A percentile compares a stretch with the other conserved stretches of the same genome.
Evolutionary conservation across 2,888 invertebrate species (phyloP).

Genomic region (Eupithecia exiguata): DNA sequence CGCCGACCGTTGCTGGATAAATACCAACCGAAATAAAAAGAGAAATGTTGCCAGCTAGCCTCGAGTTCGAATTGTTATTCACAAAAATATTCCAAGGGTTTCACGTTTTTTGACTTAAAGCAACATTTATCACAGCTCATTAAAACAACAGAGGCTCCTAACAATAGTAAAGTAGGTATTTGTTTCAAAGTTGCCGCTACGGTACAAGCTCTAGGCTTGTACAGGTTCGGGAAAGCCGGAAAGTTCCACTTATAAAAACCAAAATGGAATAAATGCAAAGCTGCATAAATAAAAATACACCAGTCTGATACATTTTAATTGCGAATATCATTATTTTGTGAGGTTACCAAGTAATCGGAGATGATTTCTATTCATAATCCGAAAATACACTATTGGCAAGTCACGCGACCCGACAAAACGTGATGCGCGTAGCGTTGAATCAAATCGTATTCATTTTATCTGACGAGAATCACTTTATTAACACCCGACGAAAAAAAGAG

Average conservation of each 20-base stretch:
- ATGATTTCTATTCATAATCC: neutral
- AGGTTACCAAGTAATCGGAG: neutral
- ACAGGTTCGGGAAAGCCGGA: neutral
- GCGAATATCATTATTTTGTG: neutral
- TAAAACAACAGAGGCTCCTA: constrained; percentile 26
- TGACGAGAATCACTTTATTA: too few species aligned
- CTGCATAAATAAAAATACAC: neutral
- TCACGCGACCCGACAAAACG: neutral
- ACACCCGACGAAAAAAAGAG: too few species aligned
- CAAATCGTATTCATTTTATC: too few species aligned
- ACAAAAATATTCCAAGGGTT: constrained; percentile 9
- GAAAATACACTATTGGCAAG: neutral
- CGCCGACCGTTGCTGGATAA: neutral
- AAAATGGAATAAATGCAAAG: neutral
- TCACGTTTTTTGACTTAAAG: constrained; percentile 14
- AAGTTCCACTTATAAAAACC: neutral
- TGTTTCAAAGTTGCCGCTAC: constrained; percentile 20
- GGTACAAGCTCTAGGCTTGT: neutral
- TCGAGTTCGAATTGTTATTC: neutral
- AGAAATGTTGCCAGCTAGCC: neutral
- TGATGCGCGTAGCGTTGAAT: too few species aligned
- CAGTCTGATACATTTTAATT: neutral
- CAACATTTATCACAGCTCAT: constrained; percentile 27
- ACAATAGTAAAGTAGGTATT: constrained; percentile 30
- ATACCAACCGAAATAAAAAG: neutral